phyloP scores from a whole-genome alignment of 1,140 invertebrate genomes.

The Aphelinus certus region DNA sequence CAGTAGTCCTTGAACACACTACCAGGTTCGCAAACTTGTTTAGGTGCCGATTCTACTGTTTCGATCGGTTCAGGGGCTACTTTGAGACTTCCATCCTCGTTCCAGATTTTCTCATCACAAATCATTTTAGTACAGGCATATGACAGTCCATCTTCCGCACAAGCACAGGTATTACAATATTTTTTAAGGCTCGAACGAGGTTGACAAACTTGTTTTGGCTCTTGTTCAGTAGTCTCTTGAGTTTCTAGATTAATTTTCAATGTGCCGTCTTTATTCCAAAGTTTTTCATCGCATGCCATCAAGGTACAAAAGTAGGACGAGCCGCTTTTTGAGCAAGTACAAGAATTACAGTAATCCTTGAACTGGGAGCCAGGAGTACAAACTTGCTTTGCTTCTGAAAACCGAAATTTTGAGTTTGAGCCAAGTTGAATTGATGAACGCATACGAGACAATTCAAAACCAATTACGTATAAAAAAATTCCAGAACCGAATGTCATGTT shows the following conservation, averaged over 20 bases:
- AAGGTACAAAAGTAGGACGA: not conserved
- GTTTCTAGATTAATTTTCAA: not conserved
- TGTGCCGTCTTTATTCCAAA: constrained; percentile 6
- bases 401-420: not conserved
- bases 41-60: not conserved
- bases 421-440: too few species aligned
- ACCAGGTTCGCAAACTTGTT: not conserved
- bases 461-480: too few species aligned
- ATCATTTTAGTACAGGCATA: constrained; percentile 24
- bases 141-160: not conserved
- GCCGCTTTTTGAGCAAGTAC: not conserved
- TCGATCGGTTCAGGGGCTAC: not conserved
- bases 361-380: not conserved
- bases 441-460: too few species aligned
- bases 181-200: constrained; percentile 1
- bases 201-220: constrained; percentile 16
- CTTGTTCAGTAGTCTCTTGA: not conserved
- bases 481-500: too few species aligned
- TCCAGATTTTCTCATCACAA: not conserved
- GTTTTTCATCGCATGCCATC: not conserved
- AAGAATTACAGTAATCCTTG: constrained; percentile 5
- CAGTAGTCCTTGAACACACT: constrained; percentile 2
- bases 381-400: not conserved
- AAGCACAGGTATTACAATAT: constrained; percentile 19
- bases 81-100: constrained; percentile 16